A percentile compares a stretch with the other conserved stretches of the same genome.
Conservation (phyloP, 37 sponge, comb jelly and placozoan genomes). For the Diacarnus erythraeanus region DNA sequence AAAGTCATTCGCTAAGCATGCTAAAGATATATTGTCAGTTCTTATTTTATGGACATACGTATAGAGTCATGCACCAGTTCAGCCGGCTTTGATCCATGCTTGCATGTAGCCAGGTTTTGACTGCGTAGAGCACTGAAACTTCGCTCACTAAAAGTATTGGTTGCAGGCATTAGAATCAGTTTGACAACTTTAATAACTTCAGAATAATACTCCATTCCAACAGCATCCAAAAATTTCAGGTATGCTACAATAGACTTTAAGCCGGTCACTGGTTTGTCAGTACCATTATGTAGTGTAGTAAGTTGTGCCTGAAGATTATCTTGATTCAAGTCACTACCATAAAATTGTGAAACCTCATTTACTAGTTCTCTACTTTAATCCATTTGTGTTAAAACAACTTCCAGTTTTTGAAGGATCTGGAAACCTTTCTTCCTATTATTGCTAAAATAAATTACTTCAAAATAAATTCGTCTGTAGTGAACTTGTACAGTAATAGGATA, state of each 20-base stretch:
- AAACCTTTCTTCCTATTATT: conserved; percentile 25
- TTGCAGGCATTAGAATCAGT: conserved; percentile 48
- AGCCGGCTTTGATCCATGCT: conserved; percentile 43
- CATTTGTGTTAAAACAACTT: neutral
- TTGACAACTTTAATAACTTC: conserved; percentile 48
- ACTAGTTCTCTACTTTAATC: neutral
- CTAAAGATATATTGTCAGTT: conserved; percentile 16
- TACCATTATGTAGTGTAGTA: neutral
- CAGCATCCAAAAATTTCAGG: neutral
- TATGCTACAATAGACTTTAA: neutral
- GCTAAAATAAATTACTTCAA: conserved; percentile 20
- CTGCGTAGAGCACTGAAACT: conserved; percentile 49
- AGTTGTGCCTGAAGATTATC: neutral
- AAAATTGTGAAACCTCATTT: neutral
- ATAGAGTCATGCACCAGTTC: conserved; percentile 44
- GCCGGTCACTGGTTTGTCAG: neutral
- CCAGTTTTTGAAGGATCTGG: conserved; percentile 11
- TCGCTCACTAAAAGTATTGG: conserved; percentile 51
- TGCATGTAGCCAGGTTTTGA: conserved; percentile 55
- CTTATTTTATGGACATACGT: conserved; percentile 58
- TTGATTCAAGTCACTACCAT: neutral
- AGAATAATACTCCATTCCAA: neutral
- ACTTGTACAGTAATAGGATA: conserved; percentile 19
- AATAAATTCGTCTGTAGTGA: conserved; percentile 35
- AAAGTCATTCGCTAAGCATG: conserved; percentile 43